Evolutionary conservation across 1,140 invertebrate genomes (phyloP).

Genomic region (Papilio polyxenes): DNA sequence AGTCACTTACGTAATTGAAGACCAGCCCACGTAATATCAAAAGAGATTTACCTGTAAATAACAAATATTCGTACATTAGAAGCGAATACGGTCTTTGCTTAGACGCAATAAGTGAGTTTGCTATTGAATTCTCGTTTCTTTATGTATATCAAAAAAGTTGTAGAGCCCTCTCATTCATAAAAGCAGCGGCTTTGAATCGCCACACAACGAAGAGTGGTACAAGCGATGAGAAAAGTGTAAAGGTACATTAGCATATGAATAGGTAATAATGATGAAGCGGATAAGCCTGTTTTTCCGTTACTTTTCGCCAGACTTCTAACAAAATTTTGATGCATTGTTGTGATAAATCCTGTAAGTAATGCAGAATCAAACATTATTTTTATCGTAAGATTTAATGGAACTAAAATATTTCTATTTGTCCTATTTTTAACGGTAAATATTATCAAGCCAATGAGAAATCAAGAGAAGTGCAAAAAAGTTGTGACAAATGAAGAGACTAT

Average conservation of each 20-base stretch:
- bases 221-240: conserved; percentile 39
- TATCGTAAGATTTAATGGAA: neutral
- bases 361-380: conserved; percentile 16
- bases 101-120: conserved; percentile 55
- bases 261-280: conserved; percentile 30
- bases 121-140: conserved; percentile 60
- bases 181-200: conserved; percentile 58
- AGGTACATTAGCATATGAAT: conserved; percentile 39
- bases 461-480: too few species aligned
- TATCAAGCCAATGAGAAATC: too few species aligned
- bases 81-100: conserved; percentile 53
- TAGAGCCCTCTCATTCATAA: conserved; percentile 59
- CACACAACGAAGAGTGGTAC: conserved; percentile 40
- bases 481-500: too few species aligned
- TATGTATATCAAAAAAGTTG: conserved; percentile 60
- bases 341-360: conserved; percentile 10
- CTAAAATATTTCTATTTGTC: too few species aligned
- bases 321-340: conserved; percentile 33
- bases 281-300: conserved; percentile 26
- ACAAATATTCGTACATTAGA: conserved; percentile 65
- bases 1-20: conserved; percentile 54
- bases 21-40: conserved; percentile 48
- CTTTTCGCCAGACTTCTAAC: conserved; percentile 28
- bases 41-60: conserved; percentile 59
- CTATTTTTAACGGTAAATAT: too few species aligned